These are phyloP conservation scores for Micropterix aruncella DNA, from an alignment of 2,888 invertebrate genomes.

Conservation along the genomic window DNA sequence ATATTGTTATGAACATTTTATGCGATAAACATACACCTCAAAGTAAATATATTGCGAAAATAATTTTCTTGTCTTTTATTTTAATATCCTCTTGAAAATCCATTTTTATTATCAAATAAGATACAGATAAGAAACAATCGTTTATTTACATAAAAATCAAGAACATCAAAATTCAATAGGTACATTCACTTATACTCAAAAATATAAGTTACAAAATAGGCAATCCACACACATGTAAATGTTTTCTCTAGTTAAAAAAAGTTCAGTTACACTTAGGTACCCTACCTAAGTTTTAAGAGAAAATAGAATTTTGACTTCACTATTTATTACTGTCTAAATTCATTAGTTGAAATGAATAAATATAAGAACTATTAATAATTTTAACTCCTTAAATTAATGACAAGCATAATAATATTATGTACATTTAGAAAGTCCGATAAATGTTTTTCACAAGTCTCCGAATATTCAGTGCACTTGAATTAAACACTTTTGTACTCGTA, in stretches of 20 bases:
- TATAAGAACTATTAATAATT: background rate
- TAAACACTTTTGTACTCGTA: no score
- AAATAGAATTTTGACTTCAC: background rate
- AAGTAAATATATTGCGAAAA: background rate
- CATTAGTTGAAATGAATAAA: no score
- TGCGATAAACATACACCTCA: background rate
- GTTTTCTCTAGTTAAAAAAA: background rate
- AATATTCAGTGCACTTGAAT: no score
- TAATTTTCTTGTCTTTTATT: background rate
- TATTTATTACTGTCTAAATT: background rate
- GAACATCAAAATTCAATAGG: background rate
- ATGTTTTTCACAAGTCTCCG: no score
- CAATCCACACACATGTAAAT: background rate
- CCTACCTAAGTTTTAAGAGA: background rate
- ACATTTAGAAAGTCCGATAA: background rate
- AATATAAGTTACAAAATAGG: background rate
- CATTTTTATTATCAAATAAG: no score
- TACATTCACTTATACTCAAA: background rate
- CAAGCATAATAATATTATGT: background rate
- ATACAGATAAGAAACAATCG: background rate
- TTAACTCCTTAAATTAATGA: background rate
- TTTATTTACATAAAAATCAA: background rate
- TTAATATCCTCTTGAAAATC: background rate
- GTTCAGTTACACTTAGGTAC: background rate
- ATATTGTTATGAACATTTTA: background rate